Base-by-base conservation (phyloP, 2,888 invertebrate genomes). In the Calliphora vomitoria region DNA sequence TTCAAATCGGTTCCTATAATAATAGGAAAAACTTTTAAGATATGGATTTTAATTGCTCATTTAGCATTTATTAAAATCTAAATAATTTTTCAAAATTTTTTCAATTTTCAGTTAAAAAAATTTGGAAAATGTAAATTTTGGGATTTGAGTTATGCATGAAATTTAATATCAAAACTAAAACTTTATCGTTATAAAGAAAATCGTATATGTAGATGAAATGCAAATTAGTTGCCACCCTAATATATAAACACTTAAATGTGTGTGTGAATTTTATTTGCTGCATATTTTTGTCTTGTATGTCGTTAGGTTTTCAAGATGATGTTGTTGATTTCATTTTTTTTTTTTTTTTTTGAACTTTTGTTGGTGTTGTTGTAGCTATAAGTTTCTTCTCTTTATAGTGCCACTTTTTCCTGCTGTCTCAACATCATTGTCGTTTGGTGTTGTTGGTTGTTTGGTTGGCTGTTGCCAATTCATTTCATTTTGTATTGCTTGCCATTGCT, bases 401-500 rank as follows among this genome's bases (percentile, higher is more conserved):
- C 15, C 71, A 62, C 4, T 76, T 82, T 66, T 74, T 64, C 13
- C 72, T 44, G 35, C 44, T 71, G 20, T 35, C 62, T 71, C n/a
- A 44, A 78, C 53, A 55, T 55, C 35, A 8, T 8, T 78, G 25
- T 62, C 62, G n/a, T 53, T 64, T 69, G 5, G 20, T 53, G 15
- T 41, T 74, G 25, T 71, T 69, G 5, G 35, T 47, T 44, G 60
- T 41, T 41, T 41, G 8, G 41, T 41, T 41, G 41, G 0, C 18
- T 80, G 25, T 35, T 80, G 44, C 38, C 5, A 15, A 50, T 44
- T 53, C 47, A 31, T 38, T 55, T 64, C 25, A 31, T 60, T 53
- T 53, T 44, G 10, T 47, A 5, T 3, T 20, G 25, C 3, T 41
- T 72, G 47, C 53, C 71, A 10, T 47, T 85, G 53, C 44, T 81